A percentile compares a stretch with the other conserved stretches of the same genome.
Conservation (phyloP, 2,888 invertebrate genomes). For the Herminia tarsipennalis region DNA sequence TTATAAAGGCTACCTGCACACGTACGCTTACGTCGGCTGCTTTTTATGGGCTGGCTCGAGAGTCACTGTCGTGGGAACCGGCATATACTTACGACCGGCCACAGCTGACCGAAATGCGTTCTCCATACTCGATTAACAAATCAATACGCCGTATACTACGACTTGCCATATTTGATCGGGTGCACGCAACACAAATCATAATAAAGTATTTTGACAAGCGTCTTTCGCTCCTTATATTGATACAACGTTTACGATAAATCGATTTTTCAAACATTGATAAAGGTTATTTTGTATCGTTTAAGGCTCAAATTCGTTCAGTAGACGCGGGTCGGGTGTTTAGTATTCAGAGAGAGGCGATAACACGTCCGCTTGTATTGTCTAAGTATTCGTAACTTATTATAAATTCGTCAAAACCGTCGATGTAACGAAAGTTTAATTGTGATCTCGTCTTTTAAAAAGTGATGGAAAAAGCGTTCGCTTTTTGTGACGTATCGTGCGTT, state of each 20-base stretch:
- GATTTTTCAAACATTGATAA: constrained; percentile 33
- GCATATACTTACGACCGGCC: constrained; percentile 79
- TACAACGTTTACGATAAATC: constrained; percentile 44
- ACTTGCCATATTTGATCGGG: constrained; percentile 70
- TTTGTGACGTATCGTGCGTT: constrained; percentile 56
- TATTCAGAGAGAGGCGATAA: constrained; percentile 66
- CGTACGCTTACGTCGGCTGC: constrained; percentile 79
- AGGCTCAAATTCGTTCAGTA: constrained; percentile 57
- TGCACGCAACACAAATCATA: constrained; percentile 60
- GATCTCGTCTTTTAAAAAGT: constrained; percentile 48
- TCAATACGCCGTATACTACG: constrained; percentile 75
- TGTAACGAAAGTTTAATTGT: constrained; percentile 70
- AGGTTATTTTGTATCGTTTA: constrained; percentile 38
- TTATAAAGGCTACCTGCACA: constrained; percentile 79
- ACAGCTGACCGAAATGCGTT: constrained; percentile 86
- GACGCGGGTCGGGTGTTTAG: constrained; percentile 55
- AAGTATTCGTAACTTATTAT: constrained; percentile 62
- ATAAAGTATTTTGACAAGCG: constrained; percentile 61
- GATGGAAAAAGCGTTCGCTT: constrained; percentile 49
- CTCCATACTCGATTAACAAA: constrained; percentile 83
- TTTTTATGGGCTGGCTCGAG: constrained; percentile 81
- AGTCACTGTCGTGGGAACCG: constrained; percentile 84
- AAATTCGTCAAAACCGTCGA: constrained; percentile 74
- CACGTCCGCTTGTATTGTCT: constrained; percentile 70
- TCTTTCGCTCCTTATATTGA: constrained; percentile 62